phyloP scores from a whole-genome alignment of 2,113 vertebrate genomes.

The Ceyx melanurus region DNA sequence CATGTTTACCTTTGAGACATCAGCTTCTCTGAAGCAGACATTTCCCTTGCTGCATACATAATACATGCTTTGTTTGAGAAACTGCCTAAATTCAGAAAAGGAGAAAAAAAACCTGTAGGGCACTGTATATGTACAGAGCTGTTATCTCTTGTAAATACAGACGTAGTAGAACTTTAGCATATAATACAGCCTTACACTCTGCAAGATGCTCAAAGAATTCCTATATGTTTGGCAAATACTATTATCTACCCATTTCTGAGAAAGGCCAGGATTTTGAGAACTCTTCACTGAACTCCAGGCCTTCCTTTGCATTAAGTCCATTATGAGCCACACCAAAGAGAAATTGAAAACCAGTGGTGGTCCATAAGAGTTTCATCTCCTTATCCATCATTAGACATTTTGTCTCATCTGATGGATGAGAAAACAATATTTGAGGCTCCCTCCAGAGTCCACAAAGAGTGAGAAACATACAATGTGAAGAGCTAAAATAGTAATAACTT shows the following conservation, averaged over 20 bases:
- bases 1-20: slow-evolving; percentile 50
- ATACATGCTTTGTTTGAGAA: slow-evolving; percentile 58
- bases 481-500: not conserved
- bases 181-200: not conserved
- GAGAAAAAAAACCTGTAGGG: slow-evolving; percentile 34
- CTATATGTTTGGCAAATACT: not conserved
- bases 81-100: slow-evolving; percentile 25
- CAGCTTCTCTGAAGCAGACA: slow-evolving; percentile 50
- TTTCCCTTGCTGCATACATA: slow-evolving; percentile 56
- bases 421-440: not conserved
- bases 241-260: not conserved
- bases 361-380: not conserved
- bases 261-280: not conserved
- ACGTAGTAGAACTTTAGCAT: not conserved
- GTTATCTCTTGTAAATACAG: not conserved
- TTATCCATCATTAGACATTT: not conserved
- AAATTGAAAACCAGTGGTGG: not conserved
- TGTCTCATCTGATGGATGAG: not conserved
- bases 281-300: not conserved
- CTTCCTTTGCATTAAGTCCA: not conserved
- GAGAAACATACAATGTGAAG: not conserved
- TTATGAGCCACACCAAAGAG: not conserved
- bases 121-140: not conserved
- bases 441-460: not conserved
- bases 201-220: not conserved